A percentile compares a stretch with the other conserved stretches of the same genome.
Conservation (phyloP, 1,140 invertebrate genomes). For the Vanessa atalanta region DNA sequence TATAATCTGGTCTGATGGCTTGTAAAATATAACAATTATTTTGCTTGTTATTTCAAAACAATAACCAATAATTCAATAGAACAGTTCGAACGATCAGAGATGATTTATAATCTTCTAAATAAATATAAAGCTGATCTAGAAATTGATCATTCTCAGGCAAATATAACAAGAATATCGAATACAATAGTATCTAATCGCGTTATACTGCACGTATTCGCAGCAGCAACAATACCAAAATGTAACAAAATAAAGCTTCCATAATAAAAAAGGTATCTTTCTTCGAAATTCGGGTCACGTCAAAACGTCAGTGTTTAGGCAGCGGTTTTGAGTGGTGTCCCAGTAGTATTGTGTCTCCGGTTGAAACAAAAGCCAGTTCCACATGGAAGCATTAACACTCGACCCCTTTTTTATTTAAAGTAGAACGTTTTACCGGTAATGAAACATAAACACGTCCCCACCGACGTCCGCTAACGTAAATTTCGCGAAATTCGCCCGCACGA, state of each 20-base stretch:
- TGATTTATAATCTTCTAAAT: too few species aligned
- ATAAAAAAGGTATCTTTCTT: constrained; percentile 25
- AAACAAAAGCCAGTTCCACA: constrained; percentile 27
- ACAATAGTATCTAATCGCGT: neutral
- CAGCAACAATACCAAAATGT: neutral
- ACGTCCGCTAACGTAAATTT: neutral
- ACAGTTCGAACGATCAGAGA: too few species aligned
- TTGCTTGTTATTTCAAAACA: too few species aligned
- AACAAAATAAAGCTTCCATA: constrained; percentile 11
- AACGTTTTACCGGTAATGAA: constrained; percentile 31
- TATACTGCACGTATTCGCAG: neutral
- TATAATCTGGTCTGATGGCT: too few species aligned
- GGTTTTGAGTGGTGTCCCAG: constrained; percentile 29
- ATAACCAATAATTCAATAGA: too few species aligned
- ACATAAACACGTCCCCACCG: constrained; percentile 18
- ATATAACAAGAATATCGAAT: neutral
- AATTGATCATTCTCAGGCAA: too few species aligned
- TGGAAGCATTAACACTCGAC: constrained; percentile 31
- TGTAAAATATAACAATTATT: too few species aligned
- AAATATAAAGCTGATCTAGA: too few species aligned
- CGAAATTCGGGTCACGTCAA: constrained; percentile 24
- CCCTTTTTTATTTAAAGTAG: constrained; percentile 28
- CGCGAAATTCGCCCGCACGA: constrained; percentile 1
- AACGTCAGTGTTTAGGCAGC: constrained; percentile 29
- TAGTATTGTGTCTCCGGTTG: constrained; percentile 28